phyloP scores from a whole-genome alignment of 2,113 vertebrate genomes.

The Scomber colias region DNA sequence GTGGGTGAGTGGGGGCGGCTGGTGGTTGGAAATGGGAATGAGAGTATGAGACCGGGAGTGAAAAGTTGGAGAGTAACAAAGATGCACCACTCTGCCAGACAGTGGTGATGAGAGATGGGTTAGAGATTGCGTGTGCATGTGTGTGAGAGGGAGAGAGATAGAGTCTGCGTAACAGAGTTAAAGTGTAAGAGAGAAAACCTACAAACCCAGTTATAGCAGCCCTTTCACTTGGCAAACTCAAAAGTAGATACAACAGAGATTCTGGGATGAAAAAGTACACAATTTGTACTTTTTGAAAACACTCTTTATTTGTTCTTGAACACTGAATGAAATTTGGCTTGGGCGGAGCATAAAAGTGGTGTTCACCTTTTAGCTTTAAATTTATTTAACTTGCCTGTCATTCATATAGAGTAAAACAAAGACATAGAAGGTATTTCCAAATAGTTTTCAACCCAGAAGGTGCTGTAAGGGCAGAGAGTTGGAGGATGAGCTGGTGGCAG shows the following conservation, averaged over 20 bases:
- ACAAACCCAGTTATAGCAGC: neutral
- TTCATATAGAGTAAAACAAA: neutral
- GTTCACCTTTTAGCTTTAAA: neutral
- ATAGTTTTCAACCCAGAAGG: neutral
- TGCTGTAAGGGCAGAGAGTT: neutral
- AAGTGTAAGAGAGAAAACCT: conserved; percentile 29
- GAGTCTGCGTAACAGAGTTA: conserved; percentile 32
- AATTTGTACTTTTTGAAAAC: neutral
- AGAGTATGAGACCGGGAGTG: conserved; percentile 48
- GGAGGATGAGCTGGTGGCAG: no score
- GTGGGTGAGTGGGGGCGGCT: conserved; percentile 61
- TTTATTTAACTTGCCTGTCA: neutral
- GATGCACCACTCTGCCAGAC: conserved; percentile 45
- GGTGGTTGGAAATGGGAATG: conserved; percentile 55
- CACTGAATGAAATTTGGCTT: neutral
- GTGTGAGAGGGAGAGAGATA: conserved; percentile 12
- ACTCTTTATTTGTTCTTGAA: neutral
- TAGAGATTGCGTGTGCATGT: conserved; percentile 28
- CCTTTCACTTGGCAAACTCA: conserved; percentile 2
- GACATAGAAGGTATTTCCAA: neutral
- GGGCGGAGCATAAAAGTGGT: neutral
- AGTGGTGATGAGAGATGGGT: conserved; percentile 51
- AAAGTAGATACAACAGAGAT: neutral
- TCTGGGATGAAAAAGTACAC: neutral
- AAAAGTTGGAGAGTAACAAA: conserved; percentile 65